These are phyloP conservation scores for Onychomys arenicola DNA, from an alignment of 2,797 vertebrate genomes.

Conservation along the genomic window DNA sequence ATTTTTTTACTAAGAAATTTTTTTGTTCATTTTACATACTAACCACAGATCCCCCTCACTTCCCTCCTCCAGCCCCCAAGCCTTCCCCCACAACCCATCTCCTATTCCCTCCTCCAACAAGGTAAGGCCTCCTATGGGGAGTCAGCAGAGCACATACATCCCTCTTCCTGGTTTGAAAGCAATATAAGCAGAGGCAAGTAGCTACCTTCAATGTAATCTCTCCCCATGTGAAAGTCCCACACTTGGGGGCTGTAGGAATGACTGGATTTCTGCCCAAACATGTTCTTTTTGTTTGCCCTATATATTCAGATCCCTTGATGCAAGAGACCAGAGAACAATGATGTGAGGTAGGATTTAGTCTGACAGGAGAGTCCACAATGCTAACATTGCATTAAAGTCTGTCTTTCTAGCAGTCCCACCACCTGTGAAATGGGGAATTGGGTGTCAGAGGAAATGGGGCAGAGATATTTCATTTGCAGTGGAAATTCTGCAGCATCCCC, in stretches of 20 bases:
- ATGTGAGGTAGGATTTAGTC: not conserved
- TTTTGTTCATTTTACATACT: too few relatives aligned
- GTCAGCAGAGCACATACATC: too few relatives aligned
- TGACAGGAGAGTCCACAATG: not conserved
- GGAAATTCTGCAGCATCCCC: slow-evolving; percentile 56
- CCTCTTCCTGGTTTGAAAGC: not conserved
- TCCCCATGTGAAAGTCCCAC: not conserved
- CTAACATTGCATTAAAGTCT: not conserved
- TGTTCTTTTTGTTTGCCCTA: not conserved
- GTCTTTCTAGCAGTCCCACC: slow-evolving; percentile 32
- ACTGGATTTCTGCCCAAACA: not conserved
- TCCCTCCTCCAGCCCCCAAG: too few relatives aligned
- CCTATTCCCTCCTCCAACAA: too few relatives aligned
- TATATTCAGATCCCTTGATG: not conserved
- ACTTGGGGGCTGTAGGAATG: not conserved
- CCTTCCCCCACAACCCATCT: too few relatives aligned
- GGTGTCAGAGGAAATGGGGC: slow-evolving; percentile 59
- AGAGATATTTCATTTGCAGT: slow-evolving; percentile 62
- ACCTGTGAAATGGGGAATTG: slow-evolving; percentile 61
- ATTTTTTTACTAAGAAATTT: not conserved
- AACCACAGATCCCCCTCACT: too few relatives aligned
- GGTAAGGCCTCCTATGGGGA: too few relatives aligned
- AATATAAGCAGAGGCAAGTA: not conserved
- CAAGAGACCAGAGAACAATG: not conserved
- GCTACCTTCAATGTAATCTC: not conserved